Base-by-base conservation (phyloP, 2,888 invertebrate genomes). In the Galeopsomyia nigrocyanea region DNA sequence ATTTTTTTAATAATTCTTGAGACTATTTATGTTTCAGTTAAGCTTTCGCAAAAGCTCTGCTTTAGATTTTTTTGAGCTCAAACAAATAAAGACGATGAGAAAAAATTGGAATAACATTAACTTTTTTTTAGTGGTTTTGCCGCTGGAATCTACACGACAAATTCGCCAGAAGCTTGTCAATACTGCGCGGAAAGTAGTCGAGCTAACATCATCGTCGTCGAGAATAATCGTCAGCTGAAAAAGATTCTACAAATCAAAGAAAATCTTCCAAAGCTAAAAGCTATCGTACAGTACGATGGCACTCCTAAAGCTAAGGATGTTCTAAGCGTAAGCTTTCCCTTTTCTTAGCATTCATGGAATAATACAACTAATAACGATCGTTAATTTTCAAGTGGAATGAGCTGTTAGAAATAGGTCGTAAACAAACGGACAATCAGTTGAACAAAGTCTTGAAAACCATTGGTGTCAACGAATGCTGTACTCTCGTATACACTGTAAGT, bases 141-240 rank as follows among this genome's bases (percentile, higher is more conserved):
- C 9, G 92, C 93, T 61, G 97, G 97, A 73, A 93, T 97, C 82
- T 97, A 97, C 87, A 95, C 96, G 5, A 97, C 97, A 64, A 97
- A 97, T 87, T 93, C 94, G 0, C 88, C 95, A 0, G 96, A 96
- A 75, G 94, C 96, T 0, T 96, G 96, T 83, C 90, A 90, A 80
- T 92, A 94, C 86, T 94, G 95, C 79, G 90, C 94, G n/a, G 86
- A 89, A 53, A 91, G 91, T 75, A 94, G 94, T 63, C 88, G 90
- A 68, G 93, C 96, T 16, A 95, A 96, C 86, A 94, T 97, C 80
- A 92, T 95, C 77, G 92, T 95, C 0, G 95, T 96, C 0, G 95
- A 97, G 83, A 95, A 97, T 87, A 90, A 92, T 76, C 92, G 92
- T 81, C 96, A 96, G 84, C 89, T 97, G 81, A 92, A 94, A 71